Evolutionary conservation across 2,797 vertebrate genomes (phyloP).

Genomic region (Chiroxiphia lanceolata): DNA sequence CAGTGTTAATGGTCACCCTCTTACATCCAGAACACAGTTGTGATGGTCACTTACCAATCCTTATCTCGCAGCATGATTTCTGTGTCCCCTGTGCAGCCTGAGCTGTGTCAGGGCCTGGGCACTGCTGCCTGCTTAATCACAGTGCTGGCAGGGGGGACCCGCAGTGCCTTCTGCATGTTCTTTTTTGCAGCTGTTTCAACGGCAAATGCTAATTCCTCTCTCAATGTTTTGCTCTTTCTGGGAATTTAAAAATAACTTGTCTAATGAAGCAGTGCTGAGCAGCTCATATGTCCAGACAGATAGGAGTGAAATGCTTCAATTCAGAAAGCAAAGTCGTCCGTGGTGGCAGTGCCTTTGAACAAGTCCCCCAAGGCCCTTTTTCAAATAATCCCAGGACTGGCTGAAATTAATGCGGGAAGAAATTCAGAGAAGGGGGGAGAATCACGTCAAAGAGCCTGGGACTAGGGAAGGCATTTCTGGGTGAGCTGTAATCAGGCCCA

Average conservation of each 20-base stretch:
- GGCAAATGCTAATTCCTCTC: conserved; percentile 47
- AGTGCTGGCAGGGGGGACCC: not conserved
- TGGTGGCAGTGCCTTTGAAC: conserved; percentile 47
- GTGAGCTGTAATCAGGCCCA: conserved; percentile 4
- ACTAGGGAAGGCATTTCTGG: conserved; percentile 18
- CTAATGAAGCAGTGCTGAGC: conserved; percentile 50
- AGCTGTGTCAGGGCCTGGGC: not conserved
- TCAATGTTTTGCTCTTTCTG: conserved; percentile 57
- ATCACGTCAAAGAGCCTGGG: not conserved
- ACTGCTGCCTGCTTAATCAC: not conserved
- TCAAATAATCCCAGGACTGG: conserved; percentile 21
- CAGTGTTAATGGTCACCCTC: not conserved
- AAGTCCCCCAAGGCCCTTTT: conserved; percentile 38
- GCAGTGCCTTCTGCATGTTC: not conserved
- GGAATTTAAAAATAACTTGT: conserved; percentile 67
- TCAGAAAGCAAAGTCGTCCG: conserved; percentile 27
- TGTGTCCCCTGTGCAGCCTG: not conserved
- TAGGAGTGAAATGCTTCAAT: conserved; percentile 47
- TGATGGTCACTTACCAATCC: not conserved
- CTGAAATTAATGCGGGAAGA: conserved; percentile 48
- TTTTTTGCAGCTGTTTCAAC: conserved; percentile 31
- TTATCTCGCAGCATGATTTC: not conserved
- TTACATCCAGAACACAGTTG: not conserved
- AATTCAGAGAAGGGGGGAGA: conserved; percentile 23
- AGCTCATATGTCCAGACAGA: conserved; percentile 58